Base-by-base conservation (phyloP, 2,113 vertebrate genomes). In the Saimiri boliviensis region DNA sequence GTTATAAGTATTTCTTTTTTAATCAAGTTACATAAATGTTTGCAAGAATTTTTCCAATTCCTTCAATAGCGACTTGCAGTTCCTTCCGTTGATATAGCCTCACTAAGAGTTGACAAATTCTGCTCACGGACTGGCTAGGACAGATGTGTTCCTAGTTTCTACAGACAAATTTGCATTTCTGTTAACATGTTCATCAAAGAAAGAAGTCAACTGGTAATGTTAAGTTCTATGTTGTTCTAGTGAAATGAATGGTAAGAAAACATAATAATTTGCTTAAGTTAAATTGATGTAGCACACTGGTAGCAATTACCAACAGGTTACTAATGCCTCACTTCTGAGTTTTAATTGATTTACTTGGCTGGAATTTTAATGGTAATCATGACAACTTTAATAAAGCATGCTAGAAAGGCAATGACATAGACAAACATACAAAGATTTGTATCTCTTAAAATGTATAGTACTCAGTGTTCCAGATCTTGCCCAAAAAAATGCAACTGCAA, bases 101-200 rank as follows among this genome's bases (percentile, higher is more conserved):
- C 45, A 60, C 37, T 80, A 76, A 82, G 40, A 54, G 40, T 13
- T 92, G 91, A 73, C 92, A 97, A 85, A 32, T 80, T 95, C 73
- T 93, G 73, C 40, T 80, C 91, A 96, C 42, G 60, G 45, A 49
- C 81, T 96, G n/a, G 17, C 66, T 85, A 71, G 52, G 91, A 71
- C 35, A 10, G 1, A 71, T 5, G 23, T 63, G n/a, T 74, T 86
- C 25, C 0, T 25, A 3, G 21, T 56, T 93, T 73, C 81, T 94
- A 49, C 58, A 73, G 70, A 87, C 82, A 94, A 71, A 86, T 30
- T 0, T 21, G 13, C 32, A 49, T 93, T 76, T 68, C 87, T 96
- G 54, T 58, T 94, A 92, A 54, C 30, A 49, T 6, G 17, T 42
- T 4, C 0, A 42, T 42, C 25, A 45, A 60, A 60, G 6, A 9